Evolutionary conservation across 2,113 vertebrate genomes (phyloP).

Genomic region (Salvelinus sp.): DNA sequence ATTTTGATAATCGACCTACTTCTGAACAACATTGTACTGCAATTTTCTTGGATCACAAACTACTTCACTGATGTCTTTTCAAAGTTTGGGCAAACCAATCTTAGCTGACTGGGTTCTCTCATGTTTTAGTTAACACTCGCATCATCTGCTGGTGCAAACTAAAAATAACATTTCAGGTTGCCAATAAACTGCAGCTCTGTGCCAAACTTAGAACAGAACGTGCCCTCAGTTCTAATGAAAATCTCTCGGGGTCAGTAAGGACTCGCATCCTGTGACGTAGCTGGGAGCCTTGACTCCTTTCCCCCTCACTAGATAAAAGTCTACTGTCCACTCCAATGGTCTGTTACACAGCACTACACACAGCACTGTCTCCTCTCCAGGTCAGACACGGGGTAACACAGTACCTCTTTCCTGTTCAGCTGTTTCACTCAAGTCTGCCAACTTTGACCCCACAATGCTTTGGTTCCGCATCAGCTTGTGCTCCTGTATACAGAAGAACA

Average conservation of each 20-base stretch:
- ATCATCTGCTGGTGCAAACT: conserved; percentile 59
- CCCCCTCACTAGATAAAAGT: neutral
- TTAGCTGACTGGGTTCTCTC: neutral
- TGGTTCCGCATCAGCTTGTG: conserved; percentile 93
- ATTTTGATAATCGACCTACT: too few species aligned
- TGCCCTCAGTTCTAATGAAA: conserved; percentile 33
- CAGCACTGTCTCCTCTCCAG: neutral
- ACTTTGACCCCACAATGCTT: conserved; percentile 84
- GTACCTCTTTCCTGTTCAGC: conserved; percentile 93
- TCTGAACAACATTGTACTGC: too few species aligned
- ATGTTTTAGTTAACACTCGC: conserved; percentile 20
- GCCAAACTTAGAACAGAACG: conserved; percentile 17
- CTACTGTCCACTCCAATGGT: neutral
- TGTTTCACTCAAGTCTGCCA: conserved; percentile 92
- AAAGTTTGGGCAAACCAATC: neutral
- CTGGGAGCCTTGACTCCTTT: neutral
- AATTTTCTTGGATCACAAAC: too few species aligned
- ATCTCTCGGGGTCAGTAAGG: conserved; percentile 51
- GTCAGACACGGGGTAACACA: conserved; percentile 17
- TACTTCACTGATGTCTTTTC: neutral
- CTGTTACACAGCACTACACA: too few species aligned
- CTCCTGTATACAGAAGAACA: conserved; percentile 74
- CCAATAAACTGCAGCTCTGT: conserved; percentile 2
- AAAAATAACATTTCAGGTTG: conserved; percentile 37
- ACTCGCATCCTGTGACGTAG: conserved; percentile 22